Evolutionary conservation across 2,797 vertebrate genomes (phyloP), one percentile per base, ranked within the genome.

Genomic region (Thaleichthys pacificus): DNA sequence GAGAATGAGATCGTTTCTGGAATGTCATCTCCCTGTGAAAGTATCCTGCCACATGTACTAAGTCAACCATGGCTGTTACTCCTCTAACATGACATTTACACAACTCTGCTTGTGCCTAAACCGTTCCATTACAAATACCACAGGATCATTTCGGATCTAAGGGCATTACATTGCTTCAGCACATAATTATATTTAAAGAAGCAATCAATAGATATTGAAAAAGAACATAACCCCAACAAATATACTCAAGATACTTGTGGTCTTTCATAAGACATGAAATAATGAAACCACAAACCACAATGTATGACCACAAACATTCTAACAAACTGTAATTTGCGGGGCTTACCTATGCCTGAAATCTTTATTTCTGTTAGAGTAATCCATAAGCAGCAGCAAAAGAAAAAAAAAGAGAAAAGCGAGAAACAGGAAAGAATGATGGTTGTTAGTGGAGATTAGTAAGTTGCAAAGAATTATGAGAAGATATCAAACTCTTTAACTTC

Each of bases 301-400:
- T 17, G 51, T n/a, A 56, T 56, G 19, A 47, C 42, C 51, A 56
- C 51, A 56, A 56, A 17, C 51, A 56, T n/a, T 56, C 19, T 56
- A 15, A 56, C 42, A 47, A 14, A 54, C 71, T 77, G 30, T 26
- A 70, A 73, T 77, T 77, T 76, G 82, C 22, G 68, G 22, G 89
- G 82, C 97, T 99, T 99, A 99, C 98, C 98, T 99, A 95, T 99
- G 97, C 94, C 97, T 97, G 97, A 96, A 98, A 96, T 99, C 98
- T 97, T 99, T 99, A 96, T 99, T 99, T 97, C 98, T 99, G 95
- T 95, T 90, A 94, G 89, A 90, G 93, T 85, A 79, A 92, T 92
- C 89, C 90, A 93, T 82, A 82, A 80, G 82, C 76, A 85, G 85
- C 73, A 77, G 76, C 67, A 77, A 66, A 75, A 42, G 70, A 49